phyloP scores from a whole-genome alignment of 2,888 invertebrate genomes.

The Dryobotodes eremita region DNA sequence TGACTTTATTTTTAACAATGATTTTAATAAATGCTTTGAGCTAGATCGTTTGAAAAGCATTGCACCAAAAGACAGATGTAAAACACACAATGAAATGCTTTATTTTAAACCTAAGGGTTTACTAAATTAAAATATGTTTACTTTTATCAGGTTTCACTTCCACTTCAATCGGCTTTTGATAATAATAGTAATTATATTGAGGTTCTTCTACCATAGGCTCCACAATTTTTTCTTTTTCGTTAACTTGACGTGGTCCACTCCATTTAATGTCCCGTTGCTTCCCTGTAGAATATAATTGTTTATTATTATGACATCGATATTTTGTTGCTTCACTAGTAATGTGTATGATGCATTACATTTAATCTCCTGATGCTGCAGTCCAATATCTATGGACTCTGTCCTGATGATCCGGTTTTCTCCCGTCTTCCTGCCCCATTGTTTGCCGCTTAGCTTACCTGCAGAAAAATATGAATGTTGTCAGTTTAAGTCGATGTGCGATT shows the following conservation, averaged over 20 bases:
- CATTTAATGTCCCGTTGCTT: slow-evolving; percentile 30
- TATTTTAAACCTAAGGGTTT: too few species aligned
- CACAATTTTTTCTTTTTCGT: slow-evolving; percentile 2
- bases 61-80: neutral
- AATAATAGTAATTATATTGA: neutral
- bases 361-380: slow-evolving; percentile 14
- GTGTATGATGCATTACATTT: slow-evolving; percentile 31
- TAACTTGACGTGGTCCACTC: slow-evolving; percentile 31
- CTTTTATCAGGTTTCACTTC: slow-evolving; percentile 26
- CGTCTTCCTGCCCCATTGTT: slow-evolving; percentile 44
- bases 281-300: slow-evolving; percentile 22
- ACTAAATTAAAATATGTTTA: neutral
- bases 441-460: slow-evolving; percentile 18
- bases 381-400: slow-evolving; percentile 34
- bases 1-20: neutral
- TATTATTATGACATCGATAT: neutral
- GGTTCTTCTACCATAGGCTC: slow-evolving; percentile 1
- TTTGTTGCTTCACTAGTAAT: neutral
- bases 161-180: neutral
- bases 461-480: slow-evolving; percentile 1
- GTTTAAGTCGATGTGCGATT: neutral
- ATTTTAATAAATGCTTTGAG: neutral
- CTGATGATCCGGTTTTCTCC: slow-evolving; percentile 41
- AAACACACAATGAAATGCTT: too few species aligned
- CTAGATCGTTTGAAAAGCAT: neutral